A percentile compares a stretch with the other conserved stretches of the same genome.
phyloP scores from a whole-genome alignment of 2,113 vertebrate genomes.

The Phyllopteryx taeniolatus region DNA sequence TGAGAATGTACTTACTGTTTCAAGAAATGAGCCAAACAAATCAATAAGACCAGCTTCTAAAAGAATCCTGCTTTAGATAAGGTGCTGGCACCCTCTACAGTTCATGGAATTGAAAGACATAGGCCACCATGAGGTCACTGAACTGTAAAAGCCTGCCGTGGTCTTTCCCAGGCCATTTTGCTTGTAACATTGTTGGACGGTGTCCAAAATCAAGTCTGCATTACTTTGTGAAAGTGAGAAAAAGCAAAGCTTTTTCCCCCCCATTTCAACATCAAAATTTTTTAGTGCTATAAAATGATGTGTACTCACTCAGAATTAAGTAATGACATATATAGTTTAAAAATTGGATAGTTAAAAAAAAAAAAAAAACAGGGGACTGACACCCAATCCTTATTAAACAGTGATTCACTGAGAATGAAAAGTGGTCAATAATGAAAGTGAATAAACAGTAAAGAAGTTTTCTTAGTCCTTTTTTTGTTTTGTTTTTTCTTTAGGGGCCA shows the following conservation, averaged over 20 bases:
- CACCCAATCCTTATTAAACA: neutral
- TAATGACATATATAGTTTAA: neutral
- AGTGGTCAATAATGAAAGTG: neutral
- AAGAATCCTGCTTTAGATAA: neutral
- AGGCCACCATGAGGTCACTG: neutral
- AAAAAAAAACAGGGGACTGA: neutral
- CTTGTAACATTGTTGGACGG: too few species aligned
- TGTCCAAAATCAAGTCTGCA: too few species aligned
- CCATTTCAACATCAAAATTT: too few species aligned
- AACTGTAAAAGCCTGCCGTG: too few species aligned
- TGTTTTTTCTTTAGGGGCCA: constrained; percentile 81
- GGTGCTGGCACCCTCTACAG: neutral
- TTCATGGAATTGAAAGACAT: neutral
- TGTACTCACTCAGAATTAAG: neutral
- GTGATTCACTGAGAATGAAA: neutral
- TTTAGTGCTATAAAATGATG: neutral
- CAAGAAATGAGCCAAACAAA: neutral
- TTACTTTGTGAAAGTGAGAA: neutral
- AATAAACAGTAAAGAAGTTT: neutral
- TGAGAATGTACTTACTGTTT: neutral
- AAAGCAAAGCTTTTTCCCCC: neutral
- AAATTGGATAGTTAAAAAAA: neutral
- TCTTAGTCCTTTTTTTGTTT: constrained; percentile 8
- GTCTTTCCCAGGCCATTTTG: too few species aligned
- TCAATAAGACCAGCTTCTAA: neutral